Conservation (phyloP, 1,140 invertebrate genomes). For the Sinonovacula constricta region DNA sequence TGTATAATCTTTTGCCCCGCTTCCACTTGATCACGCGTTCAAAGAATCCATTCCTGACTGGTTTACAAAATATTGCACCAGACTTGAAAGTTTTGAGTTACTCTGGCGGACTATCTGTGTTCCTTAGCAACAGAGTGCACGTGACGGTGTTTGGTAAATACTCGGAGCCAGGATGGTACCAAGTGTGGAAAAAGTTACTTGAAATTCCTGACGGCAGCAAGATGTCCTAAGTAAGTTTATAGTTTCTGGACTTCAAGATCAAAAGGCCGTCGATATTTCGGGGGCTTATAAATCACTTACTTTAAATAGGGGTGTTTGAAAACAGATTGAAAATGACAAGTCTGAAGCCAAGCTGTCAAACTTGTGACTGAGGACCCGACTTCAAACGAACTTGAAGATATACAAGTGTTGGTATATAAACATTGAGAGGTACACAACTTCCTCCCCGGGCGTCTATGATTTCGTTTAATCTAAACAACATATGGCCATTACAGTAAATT, state of each 20-base stretch:
- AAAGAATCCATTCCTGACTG: too few species aligned
- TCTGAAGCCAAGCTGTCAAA: slow-evolving; percentile 46
- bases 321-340: slow-evolving; percentile 49
- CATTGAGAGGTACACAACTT: slow-evolving; percentile 29
- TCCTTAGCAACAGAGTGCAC: background rate
- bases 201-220: background rate
- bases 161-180: background rate
- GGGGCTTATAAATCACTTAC: slow-evolving; percentile 51
- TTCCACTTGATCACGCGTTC: too few species aligned
- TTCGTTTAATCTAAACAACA: slow-evolving; percentile 49
- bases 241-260: slow-evolving; percentile 35
- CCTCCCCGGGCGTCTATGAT: slow-evolving; percentile 3
- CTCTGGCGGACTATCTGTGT: background rate
- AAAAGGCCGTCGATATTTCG: slow-evolving; percentile 24
- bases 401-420: slow-evolving; percentile 43
- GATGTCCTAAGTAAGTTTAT: slow-evolving; percentile 1
- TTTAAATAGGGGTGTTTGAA: slow-evolving; percentile 43
- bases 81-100: background rate
- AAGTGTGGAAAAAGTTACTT: background rate
- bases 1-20: too few species aligned
- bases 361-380: slow-evolving; percentile 42
- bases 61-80: too few species aligned
- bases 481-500: slow-evolving; percentile 47
- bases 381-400: slow-evolving; percentile 33
- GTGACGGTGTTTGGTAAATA: background rate